phyloP scores from a whole-genome alignment of 2,113 vertebrate species.

The Prochilodus magdalenae region DNA sequence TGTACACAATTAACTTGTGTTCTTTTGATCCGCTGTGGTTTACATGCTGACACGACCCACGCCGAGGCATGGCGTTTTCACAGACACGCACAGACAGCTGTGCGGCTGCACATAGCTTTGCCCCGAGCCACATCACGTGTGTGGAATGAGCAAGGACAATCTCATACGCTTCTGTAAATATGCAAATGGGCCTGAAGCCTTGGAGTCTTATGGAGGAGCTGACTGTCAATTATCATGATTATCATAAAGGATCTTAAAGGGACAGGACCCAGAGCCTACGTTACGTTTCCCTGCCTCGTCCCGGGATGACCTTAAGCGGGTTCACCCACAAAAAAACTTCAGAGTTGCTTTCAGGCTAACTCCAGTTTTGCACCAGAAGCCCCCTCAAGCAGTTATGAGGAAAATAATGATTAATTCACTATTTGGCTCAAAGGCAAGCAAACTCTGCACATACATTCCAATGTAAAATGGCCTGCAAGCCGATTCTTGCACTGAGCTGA shows the following conservation, averaged over 20 bases:
- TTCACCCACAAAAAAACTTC: not conserved
- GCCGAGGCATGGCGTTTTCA: conserved; percentile 32
- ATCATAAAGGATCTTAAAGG: conserved; percentile 4
- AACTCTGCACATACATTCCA: conserved; percentile 45
- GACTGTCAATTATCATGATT: conserved; percentile 8
- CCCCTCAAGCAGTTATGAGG: not conserved
- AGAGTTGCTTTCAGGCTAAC: not conserved
- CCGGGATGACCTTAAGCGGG: not conserved
- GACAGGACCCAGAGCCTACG: not conserved
- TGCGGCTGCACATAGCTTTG: conserved; percentile 25
- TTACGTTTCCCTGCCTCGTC: not conserved
- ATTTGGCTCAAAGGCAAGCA: conserved; percentile 28
- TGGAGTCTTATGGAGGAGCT: not conserved
- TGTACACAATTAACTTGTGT: conserved; percentile 27
- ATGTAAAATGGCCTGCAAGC: conserved; percentile 44
- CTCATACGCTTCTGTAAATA: conserved; percentile 45
- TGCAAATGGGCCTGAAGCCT: conserved; percentile 29
- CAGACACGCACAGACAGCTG: conserved; percentile 24
- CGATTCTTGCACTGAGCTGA: conserved; percentile 29
- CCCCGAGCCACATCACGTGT: conserved; percentile 38
- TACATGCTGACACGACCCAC: conserved; percentile 20
- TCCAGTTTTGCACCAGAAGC: not conserved
- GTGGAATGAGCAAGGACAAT: conserved; percentile 22
- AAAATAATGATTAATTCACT: conserved; percentile 24
- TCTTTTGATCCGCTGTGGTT: conserved; percentile 26